phyloP scores from a whole-genome alignment of 92 coral and sea anemone species.

The Bergia puertoricense region DNA sequence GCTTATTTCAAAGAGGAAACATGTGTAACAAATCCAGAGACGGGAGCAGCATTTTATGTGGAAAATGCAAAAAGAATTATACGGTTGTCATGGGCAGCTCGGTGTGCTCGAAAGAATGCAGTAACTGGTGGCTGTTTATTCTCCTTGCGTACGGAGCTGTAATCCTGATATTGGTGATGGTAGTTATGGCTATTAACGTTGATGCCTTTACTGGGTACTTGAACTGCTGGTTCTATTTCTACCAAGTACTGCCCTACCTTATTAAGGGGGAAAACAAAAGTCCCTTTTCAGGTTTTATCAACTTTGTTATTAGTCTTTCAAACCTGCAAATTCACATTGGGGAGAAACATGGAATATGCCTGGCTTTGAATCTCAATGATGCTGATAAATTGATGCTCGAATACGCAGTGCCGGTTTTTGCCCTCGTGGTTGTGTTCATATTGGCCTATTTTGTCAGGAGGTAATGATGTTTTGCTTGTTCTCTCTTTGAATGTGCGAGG shows the following conservation, averaged over 20 bases:
- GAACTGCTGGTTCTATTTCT: slow-evolving; percentile 38
- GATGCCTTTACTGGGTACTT: slow-evolving; percentile 29
- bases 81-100: slow-evolving; percentile 12
- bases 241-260: slow-evolving; percentile 48
- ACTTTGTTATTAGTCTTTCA: slow-evolving; percentile 65
- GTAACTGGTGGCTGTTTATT: not conserved
- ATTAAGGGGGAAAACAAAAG: slow-evolving; percentile 49
- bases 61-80: not conserved
- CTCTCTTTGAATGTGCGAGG: not conserved
- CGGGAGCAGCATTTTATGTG: not conserved
- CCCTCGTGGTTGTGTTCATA: slow-evolving; percentile 57
- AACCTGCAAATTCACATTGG: slow-evolving; percentile 51
- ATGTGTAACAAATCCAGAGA: slow-evolving; percentile 18
- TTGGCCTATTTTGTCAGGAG: slow-evolving; percentile 51
- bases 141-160: not conserved
- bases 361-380: slow-evolving; percentile 63
- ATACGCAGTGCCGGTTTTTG: slow-evolving; percentile 75
- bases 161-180: not conserved
- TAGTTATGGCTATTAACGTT: slow-evolving; percentile 5
- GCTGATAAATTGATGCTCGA: slow-evolving; percentile 79
- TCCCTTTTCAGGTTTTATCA: slow-evolving; percentile 55
- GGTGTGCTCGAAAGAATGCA: not conserved
- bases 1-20: slow-evolving; percentile 39
- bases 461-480: slow-evolving; percentile 6
- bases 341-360: slow-evolving; percentile 53